A percentile compares a stretch with the other conserved stretches of the same genome.
Conservation (phyloP, 2,888 invertebrate genomes). For the Platycheirus rosarum region DNA sequence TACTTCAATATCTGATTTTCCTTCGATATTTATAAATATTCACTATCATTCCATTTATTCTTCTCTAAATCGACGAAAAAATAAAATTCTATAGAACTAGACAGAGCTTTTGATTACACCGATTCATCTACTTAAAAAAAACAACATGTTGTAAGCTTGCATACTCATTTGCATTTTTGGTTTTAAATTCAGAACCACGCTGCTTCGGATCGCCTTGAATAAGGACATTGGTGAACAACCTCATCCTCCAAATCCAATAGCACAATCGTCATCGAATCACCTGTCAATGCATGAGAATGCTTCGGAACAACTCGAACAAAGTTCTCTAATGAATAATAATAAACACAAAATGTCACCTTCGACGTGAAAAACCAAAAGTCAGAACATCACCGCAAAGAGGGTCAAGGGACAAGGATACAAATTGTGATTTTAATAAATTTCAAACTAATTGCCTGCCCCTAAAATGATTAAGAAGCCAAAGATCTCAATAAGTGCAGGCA, state of each 20-base stretch:
- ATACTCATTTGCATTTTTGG: conserved; percentile 8
- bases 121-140: too few relatives aligned
- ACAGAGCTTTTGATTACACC: too few relatives aligned
- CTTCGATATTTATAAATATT: too few relatives aligned
- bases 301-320: conserved; percentile 11
- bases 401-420: neutral
- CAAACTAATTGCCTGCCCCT: conserved; percentile 49
- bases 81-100: too few relatives aligned
- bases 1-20: too few relatives aligned
- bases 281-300: conserved; percentile 45
- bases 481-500: conserved; percentile 51
- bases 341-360: conserved; percentile 45
- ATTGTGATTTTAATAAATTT: conserved; percentile 63
- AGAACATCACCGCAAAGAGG: neutral
- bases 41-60: too few relatives aligned
- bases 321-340: conserved; percentile 31
- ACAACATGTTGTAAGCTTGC: neutral
- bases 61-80: too few relatives aligned
- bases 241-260: conserved; percentile 23
- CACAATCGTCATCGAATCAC: conserved; percentile 34
- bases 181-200: conserved; percentile 37
- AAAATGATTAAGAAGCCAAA: conserved; percentile 62
- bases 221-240: conserved; percentile 43
- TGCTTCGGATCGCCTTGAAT: conserved; percentile 39
- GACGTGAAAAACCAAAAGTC: conserved; percentile 8